Percentiles rank a stretch among this genome's conserved stretches.
Conservation (phyloP, 1,140 invertebrate genomes). For the Temnothorax curvispinosus region DNA sequence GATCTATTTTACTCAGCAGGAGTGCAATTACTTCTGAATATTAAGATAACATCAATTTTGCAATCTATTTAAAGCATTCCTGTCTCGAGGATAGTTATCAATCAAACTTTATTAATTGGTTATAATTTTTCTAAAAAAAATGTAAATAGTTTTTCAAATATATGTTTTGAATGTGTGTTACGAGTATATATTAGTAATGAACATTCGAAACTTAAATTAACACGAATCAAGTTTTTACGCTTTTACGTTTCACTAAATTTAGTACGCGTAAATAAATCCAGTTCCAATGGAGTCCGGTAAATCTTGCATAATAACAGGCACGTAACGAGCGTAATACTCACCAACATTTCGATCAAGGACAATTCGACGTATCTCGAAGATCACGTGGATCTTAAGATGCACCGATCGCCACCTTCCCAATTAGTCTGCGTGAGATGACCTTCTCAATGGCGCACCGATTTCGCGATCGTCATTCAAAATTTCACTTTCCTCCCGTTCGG, state of each 20-base stretch:
- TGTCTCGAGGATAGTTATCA: background rate
- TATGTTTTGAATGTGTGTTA: background rate
- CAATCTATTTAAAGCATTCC: background rate
- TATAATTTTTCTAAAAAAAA: background rate
- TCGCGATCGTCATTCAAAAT: slow-evolving; percentile 26
- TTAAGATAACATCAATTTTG: background rate
- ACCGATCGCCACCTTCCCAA: slow-evolving; percentile 32
- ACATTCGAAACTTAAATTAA: background rate
- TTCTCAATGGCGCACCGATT: slow-evolving; percentile 30
- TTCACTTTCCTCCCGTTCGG: slow-evolving; percentile 50
- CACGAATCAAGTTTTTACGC: background rate
- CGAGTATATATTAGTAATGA: background rate
- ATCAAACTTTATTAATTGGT: background rate
- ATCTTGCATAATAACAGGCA: slow-evolving; percentile 28
- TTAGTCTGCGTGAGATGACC: slow-evolving; percentile 11
- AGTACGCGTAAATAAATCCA: slow-evolving; percentile 4
- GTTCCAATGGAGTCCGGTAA: background rate
- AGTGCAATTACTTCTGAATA: background rate
- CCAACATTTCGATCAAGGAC: slow-evolving; percentile 66
- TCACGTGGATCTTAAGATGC: slow-evolving; percentile 48
- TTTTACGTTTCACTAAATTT: background rate
- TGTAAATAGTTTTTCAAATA: background rate
- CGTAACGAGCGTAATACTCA: slow-evolving; percentile 60
- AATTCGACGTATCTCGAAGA: slow-evolving; percentile 50
- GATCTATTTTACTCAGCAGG: background rate